Percentiles rank a stretch among this genome's conserved stretches.
phyloP scores from a whole-genome alignment of 2,888 invertebrate genomes.

The Caenorhabditis angaria region DNA sequence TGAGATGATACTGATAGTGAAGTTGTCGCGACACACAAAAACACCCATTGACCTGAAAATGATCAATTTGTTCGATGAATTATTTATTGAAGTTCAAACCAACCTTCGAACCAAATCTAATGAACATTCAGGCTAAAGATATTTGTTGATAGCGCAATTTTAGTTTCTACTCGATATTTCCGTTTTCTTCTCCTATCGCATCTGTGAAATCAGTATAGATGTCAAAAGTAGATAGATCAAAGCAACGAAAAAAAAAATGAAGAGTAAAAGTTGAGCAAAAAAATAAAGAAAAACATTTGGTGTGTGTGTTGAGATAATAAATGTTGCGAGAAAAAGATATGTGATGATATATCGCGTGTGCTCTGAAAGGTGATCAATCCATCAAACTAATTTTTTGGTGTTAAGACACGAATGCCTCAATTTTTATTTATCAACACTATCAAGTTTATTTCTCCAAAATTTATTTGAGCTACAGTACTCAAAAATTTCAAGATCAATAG shows the following conservation, averaged over 20 bases:
- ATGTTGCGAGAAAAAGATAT: constrained; percentile 4
- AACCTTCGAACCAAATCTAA: not conserved
- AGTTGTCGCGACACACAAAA: constrained; percentile 44
- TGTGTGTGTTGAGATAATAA: constrained; percentile 4
- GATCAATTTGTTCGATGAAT: not conserved
- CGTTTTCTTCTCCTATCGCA: not conserved
- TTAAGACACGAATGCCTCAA: not conserved
- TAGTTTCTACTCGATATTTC: no score
- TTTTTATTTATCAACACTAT: not conserved
- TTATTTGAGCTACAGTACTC: no score
- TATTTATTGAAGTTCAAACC: not conserved
- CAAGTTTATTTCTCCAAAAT: no score
- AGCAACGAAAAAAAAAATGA: not conserved
- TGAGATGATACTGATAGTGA: constrained; percentile 26
- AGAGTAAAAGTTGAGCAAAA: not conserved
- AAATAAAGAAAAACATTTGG: constrained; percentile 17
- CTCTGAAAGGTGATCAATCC: constrained; percentile 4
- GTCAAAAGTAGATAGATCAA: not conserved
- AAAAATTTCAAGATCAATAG: no score
- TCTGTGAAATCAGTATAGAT: constrained; percentile 15
- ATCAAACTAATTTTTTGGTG: constrained; percentile 4
- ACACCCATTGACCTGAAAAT: constrained; percentile 48
- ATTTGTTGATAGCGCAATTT: not conserved
- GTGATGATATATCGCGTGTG: not conserved
- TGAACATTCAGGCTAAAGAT: constrained; percentile 1